These are phyloP conservation scores for Periophthalmus modestus DNA, from an alignment of 2,113 vertebrate genomes.

Conservation along the genomic window DNA sequence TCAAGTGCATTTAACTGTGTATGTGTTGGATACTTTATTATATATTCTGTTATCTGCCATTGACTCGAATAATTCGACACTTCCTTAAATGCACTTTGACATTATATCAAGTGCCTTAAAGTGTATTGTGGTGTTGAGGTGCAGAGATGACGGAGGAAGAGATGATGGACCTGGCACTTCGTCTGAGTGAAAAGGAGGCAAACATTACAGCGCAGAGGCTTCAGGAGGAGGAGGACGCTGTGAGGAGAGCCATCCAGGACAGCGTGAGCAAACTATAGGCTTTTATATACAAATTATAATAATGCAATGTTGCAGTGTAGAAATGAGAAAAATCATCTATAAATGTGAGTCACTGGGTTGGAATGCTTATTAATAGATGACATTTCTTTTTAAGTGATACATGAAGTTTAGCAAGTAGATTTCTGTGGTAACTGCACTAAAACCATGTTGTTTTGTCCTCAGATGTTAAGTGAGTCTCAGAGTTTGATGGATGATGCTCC, in stretches of 20 bases:
- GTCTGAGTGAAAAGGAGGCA: conserved; percentile 90
- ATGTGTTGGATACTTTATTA: no score
- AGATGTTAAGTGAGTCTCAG: conserved; percentile 49
- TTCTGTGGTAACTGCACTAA: background rate
- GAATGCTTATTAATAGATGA: no score
- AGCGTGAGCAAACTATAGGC: conserved; percentile 80
- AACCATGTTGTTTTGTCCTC: background rate
- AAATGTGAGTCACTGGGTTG: no score
- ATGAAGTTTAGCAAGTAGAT: background rate
- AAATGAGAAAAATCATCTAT: no score
- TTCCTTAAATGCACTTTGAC: no score
- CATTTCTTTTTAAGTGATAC: background rate
- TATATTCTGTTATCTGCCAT: no score
- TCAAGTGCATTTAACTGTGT: no score
- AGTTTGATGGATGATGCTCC: background rate
- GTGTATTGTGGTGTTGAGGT: conserved; percentile 1
- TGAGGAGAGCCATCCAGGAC: conserved; percentile 89
- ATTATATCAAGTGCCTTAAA: no score
- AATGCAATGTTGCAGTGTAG: no score
- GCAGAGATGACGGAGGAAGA: conserved; percentile 95
- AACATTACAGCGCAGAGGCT: conserved; percentile 74
- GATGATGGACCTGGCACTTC: conserved; percentile 89
- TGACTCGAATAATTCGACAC: no score
- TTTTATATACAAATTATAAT: no score
- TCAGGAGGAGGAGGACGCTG: conserved; percentile 83